Conservation (phyloP, 1,140 invertebrate species). For the Drosophila pectinifera region DNA sequence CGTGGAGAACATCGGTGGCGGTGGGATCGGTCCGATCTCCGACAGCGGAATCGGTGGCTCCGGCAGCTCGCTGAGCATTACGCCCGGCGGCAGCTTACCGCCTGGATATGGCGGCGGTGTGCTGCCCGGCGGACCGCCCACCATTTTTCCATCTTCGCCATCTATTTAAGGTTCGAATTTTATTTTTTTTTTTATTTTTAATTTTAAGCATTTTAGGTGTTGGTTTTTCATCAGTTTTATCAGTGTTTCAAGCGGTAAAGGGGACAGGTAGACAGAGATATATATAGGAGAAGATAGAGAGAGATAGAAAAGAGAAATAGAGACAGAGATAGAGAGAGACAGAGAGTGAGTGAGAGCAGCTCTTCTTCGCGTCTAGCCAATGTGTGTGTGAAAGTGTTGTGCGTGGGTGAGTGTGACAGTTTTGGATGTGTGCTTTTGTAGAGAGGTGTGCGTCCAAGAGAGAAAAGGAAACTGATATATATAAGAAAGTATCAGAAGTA, state of each 20-base stretch:
- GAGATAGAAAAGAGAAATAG: too few relatives aligned
- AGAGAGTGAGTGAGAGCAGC: conserved; percentile 18
- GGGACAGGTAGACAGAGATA: conserved; percentile 26
- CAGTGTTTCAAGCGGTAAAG: conserved; percentile 8
- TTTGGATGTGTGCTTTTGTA: conserved; percentile 29
- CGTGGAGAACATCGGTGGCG: conserved; percentile 97
- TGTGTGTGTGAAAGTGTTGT: conserved; percentile 33
- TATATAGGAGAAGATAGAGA: conserved; percentile 13
- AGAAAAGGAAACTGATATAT: conserved; percentile 17
- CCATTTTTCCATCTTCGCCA: conserved; percentile 85
- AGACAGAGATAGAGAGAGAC: conserved; percentile 22
- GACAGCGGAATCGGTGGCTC: conserved; percentile 96
- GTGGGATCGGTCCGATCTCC: conserved; percentile 97
- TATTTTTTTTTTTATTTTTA: conserved; percentile 2
- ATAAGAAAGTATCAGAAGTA: not conserved
- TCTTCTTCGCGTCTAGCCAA: conserved; percentile 46
- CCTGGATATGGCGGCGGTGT: conserved; percentile 86
- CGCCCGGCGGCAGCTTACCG: conserved; percentile 74
- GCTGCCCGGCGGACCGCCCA: conserved; percentile 86
- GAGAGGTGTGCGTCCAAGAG: conserved; percentile 4
- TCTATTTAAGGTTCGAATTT: conserved; percentile 76
- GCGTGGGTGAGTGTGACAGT: conserved; percentile 37
- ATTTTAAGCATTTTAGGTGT: conserved; percentile 2
- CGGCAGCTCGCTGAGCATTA: conserved; percentile 93
- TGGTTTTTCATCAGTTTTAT: conserved; percentile 1